Conservation (phyloP, 2,888 invertebrate species). For the Ypsolopha sequella region DNA sequence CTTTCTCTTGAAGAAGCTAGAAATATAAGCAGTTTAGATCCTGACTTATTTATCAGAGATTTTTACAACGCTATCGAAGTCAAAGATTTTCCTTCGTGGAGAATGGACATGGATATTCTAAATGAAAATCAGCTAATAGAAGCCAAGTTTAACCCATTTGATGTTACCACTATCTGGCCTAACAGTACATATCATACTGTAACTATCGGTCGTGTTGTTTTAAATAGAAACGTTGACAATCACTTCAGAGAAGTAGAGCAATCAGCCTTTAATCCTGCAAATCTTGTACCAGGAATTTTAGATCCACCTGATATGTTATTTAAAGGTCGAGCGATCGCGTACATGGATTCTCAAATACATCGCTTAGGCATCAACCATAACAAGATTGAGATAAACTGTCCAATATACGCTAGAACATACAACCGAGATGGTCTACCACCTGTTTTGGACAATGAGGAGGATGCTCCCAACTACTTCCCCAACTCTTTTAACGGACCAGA, state of each 20-base stretch:
- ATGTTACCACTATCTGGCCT: constrained; percentile 72
- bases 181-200: neutral
- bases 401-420: too few species aligned
- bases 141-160: constrained; percentile 84
- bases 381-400: too few species aligned
- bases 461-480: too few species aligned
- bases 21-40: constrained; percentile 74
- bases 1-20: constrained; percentile 70
- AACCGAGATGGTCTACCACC: too few species aligned
- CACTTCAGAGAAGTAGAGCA: constrained; percentile 6
- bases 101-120: constrained; percentile 83
- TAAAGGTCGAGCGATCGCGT: constrained; percentile 2
- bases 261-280: constrained; percentile 4
- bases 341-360: constrained; percentile 4
- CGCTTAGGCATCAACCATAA: constrained; percentile 2
- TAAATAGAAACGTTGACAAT: constrained; percentile 5
- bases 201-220: constrained; percentile 1
- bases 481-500: too few species aligned
- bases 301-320: constrained; percentile 5
- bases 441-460: too few species aligned
- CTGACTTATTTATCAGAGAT: constrained; percentile 84
- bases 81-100: constrained; percentile 77
- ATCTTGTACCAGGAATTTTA: constrained; percentile 5
- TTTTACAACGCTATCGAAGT: constrained; percentile 83
- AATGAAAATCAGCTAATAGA: constrained; percentile 76